A percentile compares a stretch with the other conserved stretches of the same genome.
These are phyloP conservation scores for Helleia helle DNA, from an alignment of 2,888 invertebrate genomes.

Conservation along the genomic window DNA sequence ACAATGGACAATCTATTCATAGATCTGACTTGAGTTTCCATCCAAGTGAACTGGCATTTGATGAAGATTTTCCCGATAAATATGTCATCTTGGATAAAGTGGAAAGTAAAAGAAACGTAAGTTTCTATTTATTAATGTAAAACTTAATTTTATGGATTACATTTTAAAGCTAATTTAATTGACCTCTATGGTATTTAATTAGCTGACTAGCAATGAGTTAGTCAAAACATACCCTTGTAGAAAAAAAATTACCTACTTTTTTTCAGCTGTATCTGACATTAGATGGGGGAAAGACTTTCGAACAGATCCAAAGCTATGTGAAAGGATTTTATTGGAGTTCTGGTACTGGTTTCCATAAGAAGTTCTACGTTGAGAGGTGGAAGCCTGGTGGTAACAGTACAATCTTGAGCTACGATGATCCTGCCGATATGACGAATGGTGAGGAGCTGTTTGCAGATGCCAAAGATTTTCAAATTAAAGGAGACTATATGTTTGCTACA, in stretches of 20 bases:
- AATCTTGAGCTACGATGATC: constrained; percentile 78
- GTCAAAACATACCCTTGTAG: too few species aligned
- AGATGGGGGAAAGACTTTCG: constrained; percentile 84
- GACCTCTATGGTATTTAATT: too few species aligned
- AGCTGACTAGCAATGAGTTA: too few species aligned
- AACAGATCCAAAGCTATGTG: constrained; percentile 79
- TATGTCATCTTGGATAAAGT: constrained; percentile 85
- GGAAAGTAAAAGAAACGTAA: constrained; percentile 69
- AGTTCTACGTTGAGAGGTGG: constrained; percentile 81
- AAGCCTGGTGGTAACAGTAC: constrained; percentile 76
- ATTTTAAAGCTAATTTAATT: too few species aligned
- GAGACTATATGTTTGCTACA: constrained; percentile 89
- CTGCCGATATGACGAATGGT: constrained; percentile 64
- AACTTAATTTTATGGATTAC: too few species aligned
- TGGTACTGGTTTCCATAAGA: constrained; percentile 54
- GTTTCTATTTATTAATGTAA: too few species aligned
- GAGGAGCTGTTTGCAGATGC: constrained; percentile 77
- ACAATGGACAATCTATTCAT: constrained; percentile 81
- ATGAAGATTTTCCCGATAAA: constrained; percentile 79
- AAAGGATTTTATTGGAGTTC: constrained; percentile 85
- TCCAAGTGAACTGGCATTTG: constrained; percentile 85
- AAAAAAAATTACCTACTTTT: too few species aligned
- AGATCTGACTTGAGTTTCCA: constrained; percentile 79
- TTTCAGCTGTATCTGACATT: constrained; percentile 82
- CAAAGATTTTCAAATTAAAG: constrained; percentile 87